Percentiles rank a stretch among this genome's conserved stretches.
These are phyloP conservation scores for Gorsachius magnificus DNA, from an alignment of 2,797 vertebrate genomes.

Conservation along the genomic window DNA sequence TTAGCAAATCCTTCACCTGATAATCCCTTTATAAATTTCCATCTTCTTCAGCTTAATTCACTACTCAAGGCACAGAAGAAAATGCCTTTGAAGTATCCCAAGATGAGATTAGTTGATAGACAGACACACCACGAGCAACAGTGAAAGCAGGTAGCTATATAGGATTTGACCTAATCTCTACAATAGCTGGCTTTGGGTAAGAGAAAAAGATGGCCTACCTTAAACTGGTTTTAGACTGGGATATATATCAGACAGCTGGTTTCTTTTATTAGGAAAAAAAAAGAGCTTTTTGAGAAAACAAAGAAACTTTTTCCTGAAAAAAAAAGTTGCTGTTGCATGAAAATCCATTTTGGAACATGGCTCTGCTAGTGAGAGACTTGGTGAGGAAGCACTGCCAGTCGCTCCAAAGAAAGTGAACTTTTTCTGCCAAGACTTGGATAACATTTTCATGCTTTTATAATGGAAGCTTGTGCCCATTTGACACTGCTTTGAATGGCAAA, in stretches of 20 bases:
- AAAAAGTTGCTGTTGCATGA: neutral
- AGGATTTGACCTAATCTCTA: neutral
- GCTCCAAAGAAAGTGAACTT: neutral
- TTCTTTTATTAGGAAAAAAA: neutral
- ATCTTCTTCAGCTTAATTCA: conserved; percentile 33
- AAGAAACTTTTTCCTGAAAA: neutral
- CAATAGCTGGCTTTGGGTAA: neutral
- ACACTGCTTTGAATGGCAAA: neutral
- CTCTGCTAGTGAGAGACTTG: neutral
- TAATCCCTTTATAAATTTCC: conserved; percentile 14
- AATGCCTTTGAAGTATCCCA: conserved; percentile 5
- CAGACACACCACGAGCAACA: neutral
- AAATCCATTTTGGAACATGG: neutral
- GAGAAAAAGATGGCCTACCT: neutral
- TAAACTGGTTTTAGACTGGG: neutral
- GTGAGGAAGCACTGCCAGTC: neutral
- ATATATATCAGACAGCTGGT: neutral
- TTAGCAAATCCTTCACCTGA: neutral
- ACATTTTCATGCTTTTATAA: neutral
- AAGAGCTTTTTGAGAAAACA: neutral
- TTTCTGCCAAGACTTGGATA: neutral
- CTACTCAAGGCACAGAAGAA: neutral
- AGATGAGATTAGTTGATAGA: neutral
- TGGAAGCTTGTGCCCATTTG: neutral
- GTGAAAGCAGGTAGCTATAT: neutral